Evolutionary conservation across 2,888 invertebrate genomes (phyloP).

Genomic region (Meloe dianella): DNA sequence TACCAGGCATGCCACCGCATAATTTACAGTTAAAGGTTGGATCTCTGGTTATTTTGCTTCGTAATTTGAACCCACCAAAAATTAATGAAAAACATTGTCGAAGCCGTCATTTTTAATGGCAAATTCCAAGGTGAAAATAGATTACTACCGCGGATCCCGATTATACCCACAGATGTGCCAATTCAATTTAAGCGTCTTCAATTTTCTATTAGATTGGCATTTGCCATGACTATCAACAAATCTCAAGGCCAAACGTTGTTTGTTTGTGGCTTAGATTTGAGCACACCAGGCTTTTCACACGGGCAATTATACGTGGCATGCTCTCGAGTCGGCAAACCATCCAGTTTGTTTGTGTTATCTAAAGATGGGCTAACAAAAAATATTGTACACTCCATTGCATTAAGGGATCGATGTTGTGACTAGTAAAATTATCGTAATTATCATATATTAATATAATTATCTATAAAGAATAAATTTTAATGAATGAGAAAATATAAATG

Average conservation of each 20-base stretch:
- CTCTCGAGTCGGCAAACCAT: conserved; percentile 25
- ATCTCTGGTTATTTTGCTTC: conserved; percentile 24
- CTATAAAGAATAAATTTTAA: not conserved
- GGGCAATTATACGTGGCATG: conserved; percentile 26
- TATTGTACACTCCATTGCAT: conserved; percentile 3
- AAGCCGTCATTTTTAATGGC: conserved; percentile 13
- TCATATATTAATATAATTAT: not conserved
- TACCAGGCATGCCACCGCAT: conserved; percentile 32
- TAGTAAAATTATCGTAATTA: too few relatives aligned
- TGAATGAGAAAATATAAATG: not conserved
- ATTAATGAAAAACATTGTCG: not conserved
- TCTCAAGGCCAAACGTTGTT: not conserved
- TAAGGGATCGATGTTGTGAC: too few relatives aligned
- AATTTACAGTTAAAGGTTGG: conserved; percentile 32
- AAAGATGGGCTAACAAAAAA: conserved; percentile 20
- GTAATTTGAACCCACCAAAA: conserved; percentile 28
- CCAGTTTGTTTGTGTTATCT: conserved; percentile 22
- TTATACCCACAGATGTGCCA: conserved; percentile 22
- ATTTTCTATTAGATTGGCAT: conserved; percentile 20
- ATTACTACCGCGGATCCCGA: conserved; percentile 23
- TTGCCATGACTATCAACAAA: conserved; percentile 15
- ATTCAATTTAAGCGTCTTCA: conserved; percentile 20
- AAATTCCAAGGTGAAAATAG: conserved; percentile 13
- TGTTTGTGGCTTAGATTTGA: conserved; percentile 16
- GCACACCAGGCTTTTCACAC: conserved; percentile 14